Conservation (phyloP, 1,140 invertebrate genomes). For the Brachionus koreanus region DNA sequence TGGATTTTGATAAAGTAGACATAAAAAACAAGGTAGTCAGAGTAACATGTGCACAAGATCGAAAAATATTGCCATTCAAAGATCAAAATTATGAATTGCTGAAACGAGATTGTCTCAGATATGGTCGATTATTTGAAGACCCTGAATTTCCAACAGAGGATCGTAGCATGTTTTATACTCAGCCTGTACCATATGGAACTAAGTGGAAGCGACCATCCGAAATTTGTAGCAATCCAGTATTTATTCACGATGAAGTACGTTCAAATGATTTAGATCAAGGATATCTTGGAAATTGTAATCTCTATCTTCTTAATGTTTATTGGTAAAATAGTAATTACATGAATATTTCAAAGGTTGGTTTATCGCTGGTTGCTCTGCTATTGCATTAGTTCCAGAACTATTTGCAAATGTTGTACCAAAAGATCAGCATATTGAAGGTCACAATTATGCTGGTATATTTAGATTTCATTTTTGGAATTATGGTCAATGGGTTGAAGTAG, state of each 20-base stretch:
- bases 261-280: slow-evolving; percentile 67
- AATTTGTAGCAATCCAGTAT: slow-evolving; percentile 50
- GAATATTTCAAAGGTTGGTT: slow-evolving; percentile 59
- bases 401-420: slow-evolving; percentile 67
- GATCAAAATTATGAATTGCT: slow-evolving; percentile 21
- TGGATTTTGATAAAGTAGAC: slow-evolving; percentile 33
- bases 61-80: slow-evolving; percentile 23
- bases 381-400: slow-evolving; percentile 67
- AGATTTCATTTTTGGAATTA: slow-evolving; percentile 74
- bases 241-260: slow-evolving; percentile 50
- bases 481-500: slow-evolving; percentile 71
- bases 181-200: neutral
- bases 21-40: neutral
- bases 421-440: slow-evolving; percentile 66
- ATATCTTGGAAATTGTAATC: slow-evolving; percentile 63
- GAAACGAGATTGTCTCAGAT: slow-evolving; percentile 15
- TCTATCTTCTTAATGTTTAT: neutral
- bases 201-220: slow-evolving; percentile 45
- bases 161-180: slow-evolving; percentile 59
- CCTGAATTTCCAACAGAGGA: slow-evolving; percentile 66
- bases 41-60: neutral
- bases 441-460: slow-evolving; percentile 56
- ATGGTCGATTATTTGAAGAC: slow-evolving; percentile 65
- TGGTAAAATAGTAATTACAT: neutral
- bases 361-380: slow-evolving; percentile 66